Evolutionary conservation across 2,113 vertebrate species (phyloP).

Genomic region (Danio rerio): DNA sequence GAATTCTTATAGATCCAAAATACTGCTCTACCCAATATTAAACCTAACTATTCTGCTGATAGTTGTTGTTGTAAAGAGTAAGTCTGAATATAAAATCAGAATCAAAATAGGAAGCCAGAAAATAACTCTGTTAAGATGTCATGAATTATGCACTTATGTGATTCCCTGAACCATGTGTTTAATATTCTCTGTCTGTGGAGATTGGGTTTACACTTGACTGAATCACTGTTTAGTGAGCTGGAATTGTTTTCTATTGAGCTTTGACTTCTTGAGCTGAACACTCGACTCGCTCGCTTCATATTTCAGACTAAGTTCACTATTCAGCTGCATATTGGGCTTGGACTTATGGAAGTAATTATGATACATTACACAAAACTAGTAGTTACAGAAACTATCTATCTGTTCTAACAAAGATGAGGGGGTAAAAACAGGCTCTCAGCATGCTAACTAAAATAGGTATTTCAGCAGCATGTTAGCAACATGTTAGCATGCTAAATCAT

Average conservation of each 20-base stretch:
- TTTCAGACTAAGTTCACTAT: neutral
- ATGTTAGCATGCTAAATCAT: too few relatives aligned
- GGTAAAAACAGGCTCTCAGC: too few relatives aligned
- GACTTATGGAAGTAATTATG: too few relatives aligned
- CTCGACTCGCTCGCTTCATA: too few relatives aligned
- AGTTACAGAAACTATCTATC: too few relatives aligned
- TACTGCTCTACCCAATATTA: neutral
- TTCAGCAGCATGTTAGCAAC: too few relatives aligned
- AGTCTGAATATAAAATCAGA: neutral
- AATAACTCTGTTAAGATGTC: constrained; percentile 11
- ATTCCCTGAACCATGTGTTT: constrained; percentile 33
- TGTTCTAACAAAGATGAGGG: too few relatives aligned
- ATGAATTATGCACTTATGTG: constrained; percentile 15
- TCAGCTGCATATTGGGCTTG: too few relatives aligned
- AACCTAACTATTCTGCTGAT: neutral
- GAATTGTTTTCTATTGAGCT: constrained; percentile 23
- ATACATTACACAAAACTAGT: too few relatives aligned
- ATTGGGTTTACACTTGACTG: constrained; percentile 33
- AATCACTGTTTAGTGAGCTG: constrained; percentile 34
- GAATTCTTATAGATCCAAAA: neutral
- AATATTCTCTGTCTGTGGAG: constrained; percentile 37
- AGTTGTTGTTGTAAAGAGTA: neutral
- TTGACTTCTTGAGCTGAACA: neutral
- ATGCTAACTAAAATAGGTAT: too few relatives aligned
- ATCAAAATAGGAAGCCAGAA: neutral